Percentiles rank a stretch among this genome's conserved stretches.
These are phyloP conservation scores for Catocala nupta DNA, from an alignment of 2,888 invertebrate species.

Conservation along the genomic window DNA sequence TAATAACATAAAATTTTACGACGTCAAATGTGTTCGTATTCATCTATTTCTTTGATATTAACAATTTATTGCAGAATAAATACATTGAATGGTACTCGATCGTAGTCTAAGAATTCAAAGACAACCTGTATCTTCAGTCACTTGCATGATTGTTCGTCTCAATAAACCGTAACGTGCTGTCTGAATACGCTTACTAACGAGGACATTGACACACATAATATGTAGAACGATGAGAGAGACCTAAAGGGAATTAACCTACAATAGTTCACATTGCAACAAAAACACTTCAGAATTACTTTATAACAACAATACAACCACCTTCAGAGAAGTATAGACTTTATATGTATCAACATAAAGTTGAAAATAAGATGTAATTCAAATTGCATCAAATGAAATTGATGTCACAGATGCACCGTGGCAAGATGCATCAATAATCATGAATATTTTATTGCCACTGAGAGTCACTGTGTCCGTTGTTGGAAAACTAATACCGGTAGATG, in stretches of 20 bases:
- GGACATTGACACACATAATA: conserved; percentile 44
- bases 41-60: not conserved
- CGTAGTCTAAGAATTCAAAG: not conserved
- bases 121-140: conserved; percentile 29
- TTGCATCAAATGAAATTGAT: conserved; percentile 48
- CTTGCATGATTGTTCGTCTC: conserved; percentile 23
- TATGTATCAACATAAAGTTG: not conserved
- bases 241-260: conserved; percentile 49
- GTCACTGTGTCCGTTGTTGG: conserved; percentile 35
- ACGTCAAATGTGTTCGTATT: too few relatives aligned
- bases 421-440: conserved; percentile 37
- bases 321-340: conserved; percentile 23
- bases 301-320: conserved; percentile 25
- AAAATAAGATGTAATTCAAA: conserved; percentile 15
- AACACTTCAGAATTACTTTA: conserved; percentile 45
- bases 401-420: conserved; percentile 44
- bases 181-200: conserved; percentile 43
- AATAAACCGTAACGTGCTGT: conserved; percentile 19
- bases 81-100: not conserved
- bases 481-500: conserved; percentile 22
- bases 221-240: conserved; percentile 45
- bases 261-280: conserved; percentile 47
- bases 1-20: too few relatives aligned
- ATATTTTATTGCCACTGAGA: conserved; percentile 29
- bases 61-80: not conserved